These are phyloP conservation scores for Apodemia hepburni DNA, from an alignment of 2,888 invertebrate species.

Conservation along the genomic window DNA sequence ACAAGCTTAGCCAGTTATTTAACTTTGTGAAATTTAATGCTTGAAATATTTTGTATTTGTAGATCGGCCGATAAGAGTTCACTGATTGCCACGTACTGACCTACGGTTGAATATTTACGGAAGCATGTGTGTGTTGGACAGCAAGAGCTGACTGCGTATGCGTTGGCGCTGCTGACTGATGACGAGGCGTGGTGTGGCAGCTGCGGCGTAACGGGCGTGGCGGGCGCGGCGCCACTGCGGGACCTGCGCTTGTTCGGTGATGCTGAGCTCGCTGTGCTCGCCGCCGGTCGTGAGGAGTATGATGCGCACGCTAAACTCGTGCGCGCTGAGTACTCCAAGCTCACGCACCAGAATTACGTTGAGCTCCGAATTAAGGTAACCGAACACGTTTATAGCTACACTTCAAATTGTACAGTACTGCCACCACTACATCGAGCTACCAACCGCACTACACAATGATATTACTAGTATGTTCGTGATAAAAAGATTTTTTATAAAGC, in stretches of 20 bases:
- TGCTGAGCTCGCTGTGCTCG: constrained; percentile 65
- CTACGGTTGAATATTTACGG: neutral
- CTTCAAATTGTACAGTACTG: neutral
- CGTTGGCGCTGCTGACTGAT: constrained; percentile 63
- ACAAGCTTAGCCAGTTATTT: too few relatives aligned
- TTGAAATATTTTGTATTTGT: too few relatives aligned
- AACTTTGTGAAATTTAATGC: too few relatives aligned
- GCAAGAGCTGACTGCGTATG: constrained; percentile 66
- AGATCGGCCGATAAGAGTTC: too few relatives aligned
- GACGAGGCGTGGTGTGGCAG: constrained; percentile 55
- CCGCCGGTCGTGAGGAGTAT: constrained; percentile 55
- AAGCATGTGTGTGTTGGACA: constrained; percentile 33
- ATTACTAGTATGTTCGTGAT: too few relatives aligned
- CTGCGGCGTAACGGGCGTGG: constrained; percentile 36
- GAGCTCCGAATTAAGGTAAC: constrained; percentile 59
- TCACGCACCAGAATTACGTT: constrained; percentile 50
- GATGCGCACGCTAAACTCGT: constrained; percentile 63
- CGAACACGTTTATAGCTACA: neutral
- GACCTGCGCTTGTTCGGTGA: constrained; percentile 66
- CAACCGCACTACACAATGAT: too few relatives aligned
- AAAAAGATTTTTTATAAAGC: too few relatives aligned
- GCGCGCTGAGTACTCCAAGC: constrained; percentile 57
- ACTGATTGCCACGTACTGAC: too few relatives aligned
- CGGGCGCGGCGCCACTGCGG: constrained; percentile 37
- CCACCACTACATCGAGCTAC: too few relatives aligned